Evolutionary conservation across 2,888 invertebrate species (phyloP), one percentile per base, ranked within the genome.

Genomic region (Protophormia terraenovae): DNA sequence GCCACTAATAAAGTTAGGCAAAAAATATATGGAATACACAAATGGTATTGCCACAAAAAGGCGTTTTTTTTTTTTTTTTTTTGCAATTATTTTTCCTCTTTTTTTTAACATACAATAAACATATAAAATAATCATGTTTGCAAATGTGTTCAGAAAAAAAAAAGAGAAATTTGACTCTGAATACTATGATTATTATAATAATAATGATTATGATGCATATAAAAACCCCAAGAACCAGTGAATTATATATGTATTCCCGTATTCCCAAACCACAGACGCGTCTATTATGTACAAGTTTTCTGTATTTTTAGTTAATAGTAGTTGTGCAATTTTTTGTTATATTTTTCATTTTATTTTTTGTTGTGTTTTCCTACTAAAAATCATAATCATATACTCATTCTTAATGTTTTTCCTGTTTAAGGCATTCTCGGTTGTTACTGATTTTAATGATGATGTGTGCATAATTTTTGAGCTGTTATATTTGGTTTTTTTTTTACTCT

Each of bases 381-480:
- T 71, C 66, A 80, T 76, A 76, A 79, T 71, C 69, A 22, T n/a
- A 41, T n/a, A 64, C 22, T 41, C 45, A 45, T n/a, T 69, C 16
- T 16, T 3, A 2, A n/a, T 22, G 2, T 19, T 73, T 24, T 67
- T 47, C 8, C 10, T 22, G 12, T 22, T 75, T 53, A 62, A 62
- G 50, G n/a, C 27, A 38, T 6, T 27, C 19, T 35, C 72, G 5
- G 38, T 35, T 32, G 45, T 35, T 76, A 55, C 19, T 47, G 71
- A 62, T 55, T 83, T 83, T 71, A 83, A 77, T 83, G 78, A 79
- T 83, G 83, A 83, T 73, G 83, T 83, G 78, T 83, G 72, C 78
- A 83, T 83, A 83, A 83, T 78, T 83, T 83, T 79, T 83, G 73
- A 83, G 24, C 73, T 73, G 58, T 55, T 76, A 19, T 55, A 62